Evolutionary conservation across 1,140 invertebrate species (phyloP).

Genomic region (Drosophila fuyamai): DNA sequence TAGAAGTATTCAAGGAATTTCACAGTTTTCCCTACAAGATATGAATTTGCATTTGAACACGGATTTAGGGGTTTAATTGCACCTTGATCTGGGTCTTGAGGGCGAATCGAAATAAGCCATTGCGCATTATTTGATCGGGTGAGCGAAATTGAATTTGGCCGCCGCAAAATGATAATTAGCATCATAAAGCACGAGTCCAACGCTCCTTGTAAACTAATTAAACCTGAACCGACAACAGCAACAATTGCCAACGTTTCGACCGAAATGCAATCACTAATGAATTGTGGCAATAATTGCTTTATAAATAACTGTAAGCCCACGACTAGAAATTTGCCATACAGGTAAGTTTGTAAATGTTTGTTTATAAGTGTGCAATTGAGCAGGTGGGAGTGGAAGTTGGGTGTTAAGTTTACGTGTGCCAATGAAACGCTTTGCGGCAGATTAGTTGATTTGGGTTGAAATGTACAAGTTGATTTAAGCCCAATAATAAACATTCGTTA

Average conservation of each 20-base stretch:
- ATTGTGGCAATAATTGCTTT: constrained; percentile 80
- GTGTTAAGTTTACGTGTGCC: constrained; percentile 7
- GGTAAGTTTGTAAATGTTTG: constrained; percentile 8
- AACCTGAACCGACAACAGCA: constrained; percentile 37
- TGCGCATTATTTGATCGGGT: constrained; percentile 25
- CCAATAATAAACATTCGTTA: not conserved
- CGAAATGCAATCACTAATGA: constrained; percentile 76
- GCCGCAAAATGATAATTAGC: constrained; percentile 68
- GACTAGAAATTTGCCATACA: constrained; percentile 1
- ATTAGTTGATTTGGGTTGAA: constrained; percentile 45
- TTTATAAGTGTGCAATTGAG: constrained; percentile 1
- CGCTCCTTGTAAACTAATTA: constrained; percentile 66
- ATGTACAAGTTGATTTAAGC: constrained; percentile 41
- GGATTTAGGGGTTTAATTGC: constrained; percentile 3
- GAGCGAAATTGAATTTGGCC: constrained; percentile 56
- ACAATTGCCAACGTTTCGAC: constrained; percentile 18
- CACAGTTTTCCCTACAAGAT: not conserved
- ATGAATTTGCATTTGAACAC: not conserved
- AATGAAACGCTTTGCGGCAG: constrained; percentile 40
- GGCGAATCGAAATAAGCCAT: constrained; percentile 28
- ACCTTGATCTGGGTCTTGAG: not conserved
- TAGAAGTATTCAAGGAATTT: not conserved
- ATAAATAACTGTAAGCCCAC: constrained; percentile 68
- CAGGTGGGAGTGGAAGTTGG: constrained; percentile 4
- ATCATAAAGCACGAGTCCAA: constrained; percentile 45